Evolutionary conservation across 2,113 vertebrate species (phyloP), one percentile per base, ranked within the genome.

Genomic region (Dolichallabes microphthalmus): DNA sequence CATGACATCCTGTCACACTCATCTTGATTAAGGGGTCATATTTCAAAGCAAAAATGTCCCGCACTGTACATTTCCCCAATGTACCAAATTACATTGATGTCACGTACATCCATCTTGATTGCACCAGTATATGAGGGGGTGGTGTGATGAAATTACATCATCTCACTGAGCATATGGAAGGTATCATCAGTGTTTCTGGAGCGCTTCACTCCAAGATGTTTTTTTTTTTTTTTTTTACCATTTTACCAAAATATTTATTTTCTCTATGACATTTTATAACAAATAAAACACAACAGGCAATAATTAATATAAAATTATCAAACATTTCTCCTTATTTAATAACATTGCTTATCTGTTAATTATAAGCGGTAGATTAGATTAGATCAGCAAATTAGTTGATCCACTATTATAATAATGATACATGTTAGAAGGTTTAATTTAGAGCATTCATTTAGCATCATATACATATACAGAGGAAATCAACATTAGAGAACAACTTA

Each of bases 1-100:
- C 63, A 85, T 69, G 79, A 85, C 39, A 69, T 60, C 22, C 69
- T 88, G 74, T 82, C 73, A 82, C 17, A 71, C 74, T 82, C 12
- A 8, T 12, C 74, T 82, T 85, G 73, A 87, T 63, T 77, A 82
- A 87, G 60, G 69, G 39, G 60, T 45, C 15, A 22, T 63, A 74
- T 80, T 80, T 85, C 58, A 80, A 19, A 75, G 68, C 22, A 83
- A 68, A 68, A 13, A 19, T 71, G 80, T 68, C 80, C 77, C 30
- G 71, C 4, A 80, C 45, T 57, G 25, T 20, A 61, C 57, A 61
- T 81, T 61, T 78, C 60, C 11, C 74, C 68, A 58, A 10, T 30
- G 20, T 30, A 82, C 68, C 57, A 80, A 66, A 45, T 77, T 45
- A 80, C 75, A 63, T 57, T 80, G 25, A 20, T 76, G 73, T 69